These are phyloP conservation scores for Pseudomyrmex gracilis DNA, from an alignment of 1,140 invertebrate species.

Conservation along the genomic window DNA sequence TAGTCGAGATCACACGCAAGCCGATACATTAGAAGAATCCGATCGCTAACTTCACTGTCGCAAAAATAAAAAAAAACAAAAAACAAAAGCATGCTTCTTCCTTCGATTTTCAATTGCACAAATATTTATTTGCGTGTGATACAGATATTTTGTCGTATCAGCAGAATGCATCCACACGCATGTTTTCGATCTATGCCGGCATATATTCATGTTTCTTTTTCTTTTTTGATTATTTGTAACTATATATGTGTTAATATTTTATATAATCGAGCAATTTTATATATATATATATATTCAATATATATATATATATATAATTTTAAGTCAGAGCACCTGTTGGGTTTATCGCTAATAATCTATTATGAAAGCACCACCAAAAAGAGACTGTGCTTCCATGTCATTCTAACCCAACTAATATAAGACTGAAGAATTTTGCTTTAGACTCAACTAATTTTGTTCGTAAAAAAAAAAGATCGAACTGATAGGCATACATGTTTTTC, in stretches of 20 bases:
- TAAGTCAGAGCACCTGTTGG: conserved; percentile 81
- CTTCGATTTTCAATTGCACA: neutral
- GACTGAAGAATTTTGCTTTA: conserved; percentile 63
- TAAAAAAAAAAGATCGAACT: conserved; percentile 27
- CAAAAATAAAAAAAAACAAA: neutral
- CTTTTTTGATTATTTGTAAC: conserved; percentile 45
- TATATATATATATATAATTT: conserved; percentile 40
- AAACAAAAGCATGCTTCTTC: neutral
- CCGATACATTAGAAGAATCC: conserved; percentile 66
- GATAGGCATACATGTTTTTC: neutral
- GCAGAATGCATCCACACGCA: conserved; percentile 80
- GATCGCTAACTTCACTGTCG: neutral
- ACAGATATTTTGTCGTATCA: conserved; percentile 72
- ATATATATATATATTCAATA: no score
- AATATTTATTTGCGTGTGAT: conserved; percentile 64
- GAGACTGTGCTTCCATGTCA: conserved; percentile 75
- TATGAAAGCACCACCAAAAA: conserved; percentile 65
- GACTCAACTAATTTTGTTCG: conserved; percentile 60
- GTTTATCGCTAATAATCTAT: conserved; percentile 74
- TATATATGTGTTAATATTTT: conserved; percentile 55
- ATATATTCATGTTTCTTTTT: conserved; percentile 82
- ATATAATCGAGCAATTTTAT: conserved; percentile 42
- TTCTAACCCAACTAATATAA: conserved; percentile 72
- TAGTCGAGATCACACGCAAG: conserved; percentile 70
- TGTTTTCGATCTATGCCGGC: conserved; percentile 84